Conservation (phyloP, 2,888 invertebrate genomes). For the Pseudeuparius sepicola region DNA sequence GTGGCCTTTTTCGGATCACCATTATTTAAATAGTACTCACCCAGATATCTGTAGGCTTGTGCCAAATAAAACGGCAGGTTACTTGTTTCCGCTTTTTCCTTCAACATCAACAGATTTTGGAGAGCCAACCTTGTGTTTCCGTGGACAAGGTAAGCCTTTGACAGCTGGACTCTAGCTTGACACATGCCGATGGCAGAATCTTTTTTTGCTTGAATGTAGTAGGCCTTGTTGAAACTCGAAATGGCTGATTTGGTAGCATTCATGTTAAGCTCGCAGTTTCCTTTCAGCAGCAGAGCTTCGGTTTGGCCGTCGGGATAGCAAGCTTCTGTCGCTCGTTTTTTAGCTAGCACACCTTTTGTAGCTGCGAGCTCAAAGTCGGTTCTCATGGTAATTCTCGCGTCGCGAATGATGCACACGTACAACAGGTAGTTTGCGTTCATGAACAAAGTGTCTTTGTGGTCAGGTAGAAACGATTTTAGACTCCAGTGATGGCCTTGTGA, state of each 20-base stretch:
- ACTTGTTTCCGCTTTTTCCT: constrained; percentile 26
- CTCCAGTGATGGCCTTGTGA: constrained; percentile 37
- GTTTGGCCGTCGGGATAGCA: constrained; percentile 40
- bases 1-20: constrained; percentile 30
- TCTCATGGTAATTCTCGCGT: constrained; percentile 36
- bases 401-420: constrained; percentile 37
- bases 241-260: constrained; percentile 43
- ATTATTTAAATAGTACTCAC: constrained; percentile 34
- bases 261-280: constrained; percentile 43
- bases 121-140: constrained; percentile 27
- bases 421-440: constrained; percentile 40
- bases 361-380: constrained; percentile 40
- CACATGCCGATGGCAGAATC: constrained; percentile 42
- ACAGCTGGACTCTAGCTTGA: constrained; percentile 44
- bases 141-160: constrained; percentile 42
- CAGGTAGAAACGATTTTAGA: constrained; percentile 27
- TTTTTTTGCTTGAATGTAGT: constrained; percentile 37
- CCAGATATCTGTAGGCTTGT: constrained; percentile 33
- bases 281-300: constrained; percentile 45
- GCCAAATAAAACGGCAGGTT: constrained; percentile 30
- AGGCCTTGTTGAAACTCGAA: constrained; percentile 42
- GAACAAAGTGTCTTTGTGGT: constrained; percentile 37
- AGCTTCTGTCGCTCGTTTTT: constrained; percentile 45
- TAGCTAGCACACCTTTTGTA: constrained; percentile 42
- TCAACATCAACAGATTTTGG: constrained; percentile 27